Percentiles rank a stretch among this genome's conserved stretches.
These are phyloP conservation scores for Liodrosophila aerea DNA, from an alignment of 2,888 invertebrate genomes.

Conservation along the genomic window DNA sequence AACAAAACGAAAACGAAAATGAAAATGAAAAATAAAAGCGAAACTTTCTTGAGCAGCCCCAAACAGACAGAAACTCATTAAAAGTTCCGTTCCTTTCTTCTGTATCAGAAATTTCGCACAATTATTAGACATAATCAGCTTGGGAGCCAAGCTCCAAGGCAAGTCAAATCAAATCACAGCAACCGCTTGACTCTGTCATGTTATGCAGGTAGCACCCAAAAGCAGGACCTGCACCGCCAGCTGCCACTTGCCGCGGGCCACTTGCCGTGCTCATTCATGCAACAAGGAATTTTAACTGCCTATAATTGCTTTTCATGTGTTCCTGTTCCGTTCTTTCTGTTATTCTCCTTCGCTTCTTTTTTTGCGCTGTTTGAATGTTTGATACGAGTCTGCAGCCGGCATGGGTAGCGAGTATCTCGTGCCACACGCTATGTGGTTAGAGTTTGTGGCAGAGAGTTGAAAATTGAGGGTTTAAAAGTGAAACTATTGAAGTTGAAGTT, in stretches of 20 bases:
- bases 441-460: slow-evolving; percentile 15
- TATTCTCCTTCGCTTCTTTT: slow-evolving; percentile 6
- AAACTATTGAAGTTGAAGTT: background rate
- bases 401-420: slow-evolving; percentile 40
- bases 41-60: slow-evolving; percentile 35
- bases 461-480: background rate
- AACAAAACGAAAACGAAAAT: slow-evolving; percentile 12
- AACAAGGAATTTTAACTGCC: background rate
- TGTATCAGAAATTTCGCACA: slow-evolving; percentile 38
- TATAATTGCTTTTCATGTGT: slow-evolving; percentile 41
- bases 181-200: background rate
- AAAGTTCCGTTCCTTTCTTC: slow-evolving; percentile 56
- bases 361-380: background rate
- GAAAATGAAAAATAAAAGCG: slow-evolving; percentile 4
- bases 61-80: slow-evolving; percentile 73
- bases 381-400: slow-evolving; percentile 46
- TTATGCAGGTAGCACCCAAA: slow-evolving; percentile 31
- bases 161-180: background rate
- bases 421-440: slow-evolving; percentile 45
- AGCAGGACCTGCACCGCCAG: background rate
- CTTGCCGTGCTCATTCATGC: slow-evolving; percentile 22
- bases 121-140: slow-evolving; percentile 40
- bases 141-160: background rate
- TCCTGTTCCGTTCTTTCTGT: background rate
- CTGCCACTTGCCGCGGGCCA: slow-evolving; percentile 17